phyloP scores from a whole-genome alignment of 2,888 invertebrate genomes.

The Artemia sp. region DNA sequence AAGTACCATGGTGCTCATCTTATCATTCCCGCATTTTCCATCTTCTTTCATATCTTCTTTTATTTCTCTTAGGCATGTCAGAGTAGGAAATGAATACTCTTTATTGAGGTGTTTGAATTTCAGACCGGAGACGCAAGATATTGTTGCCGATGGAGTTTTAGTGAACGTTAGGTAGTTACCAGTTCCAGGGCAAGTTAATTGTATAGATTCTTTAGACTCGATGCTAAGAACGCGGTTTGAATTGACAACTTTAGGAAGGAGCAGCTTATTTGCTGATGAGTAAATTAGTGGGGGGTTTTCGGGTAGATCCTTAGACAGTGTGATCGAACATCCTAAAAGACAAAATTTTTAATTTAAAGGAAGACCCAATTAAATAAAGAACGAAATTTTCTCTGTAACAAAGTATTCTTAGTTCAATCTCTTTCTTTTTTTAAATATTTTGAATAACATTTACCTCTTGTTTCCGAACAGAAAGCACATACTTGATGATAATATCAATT shows the following conservation, averaged over 20 bases:
- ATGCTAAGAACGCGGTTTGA: conserved; percentile 18
- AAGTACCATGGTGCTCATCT: conserved; percentile 11
- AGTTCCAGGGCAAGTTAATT: conserved; percentile 19
- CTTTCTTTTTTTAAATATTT: too few species aligned
- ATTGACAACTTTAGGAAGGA: conserved; percentile 13
- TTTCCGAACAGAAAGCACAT: too few species aligned
- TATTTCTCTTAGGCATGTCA: conserved; percentile 16
- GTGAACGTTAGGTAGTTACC: conserved; percentile 17
- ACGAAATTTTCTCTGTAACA: too few species aligned
- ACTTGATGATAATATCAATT: too few species aligned
- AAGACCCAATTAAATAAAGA: too few species aligned
- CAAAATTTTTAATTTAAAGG: too few species aligned
- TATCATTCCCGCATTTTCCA: conserved; percentile 18
- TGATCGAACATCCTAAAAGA: conserved; percentile 18
- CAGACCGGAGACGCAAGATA: conserved; percentile 17
- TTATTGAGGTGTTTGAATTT: conserved; percentile 7
- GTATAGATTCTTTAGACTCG: conserved; percentile 11
- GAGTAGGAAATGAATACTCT: neutral
- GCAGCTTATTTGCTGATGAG: conserved; percentile 13
- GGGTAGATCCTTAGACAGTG: conserved; percentile 17
- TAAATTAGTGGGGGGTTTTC: conserved; percentile 17
- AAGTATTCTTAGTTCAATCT: too few species aligned
- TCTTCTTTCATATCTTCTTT: conserved; percentile 18
- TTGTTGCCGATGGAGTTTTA: neutral
- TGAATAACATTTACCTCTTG: too few species aligned